These are phyloP conservation scores for Drosophila prosaltans DNA, from an alignment of 1,140 invertebrate species.

Conservation along the genomic window DNA sequence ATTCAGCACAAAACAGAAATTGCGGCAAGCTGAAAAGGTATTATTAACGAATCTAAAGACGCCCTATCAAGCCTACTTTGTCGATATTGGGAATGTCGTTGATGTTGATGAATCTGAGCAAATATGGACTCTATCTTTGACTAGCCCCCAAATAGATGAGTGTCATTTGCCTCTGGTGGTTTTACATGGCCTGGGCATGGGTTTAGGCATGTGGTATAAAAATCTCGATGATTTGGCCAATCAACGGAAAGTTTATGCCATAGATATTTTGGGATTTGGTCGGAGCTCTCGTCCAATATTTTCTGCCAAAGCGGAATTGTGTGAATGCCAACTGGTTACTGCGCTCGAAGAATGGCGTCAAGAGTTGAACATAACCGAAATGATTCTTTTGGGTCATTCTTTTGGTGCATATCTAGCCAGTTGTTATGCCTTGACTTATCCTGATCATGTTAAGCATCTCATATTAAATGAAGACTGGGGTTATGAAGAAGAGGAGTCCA, in stretches of 20 bases:
- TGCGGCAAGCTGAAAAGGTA: slow-evolving; percentile 13
- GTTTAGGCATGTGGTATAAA: slow-evolving; percentile 91
- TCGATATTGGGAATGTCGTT: slow-evolving; percentile 87
- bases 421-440: slow-evolving; percentile 90
- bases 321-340: slow-evolving; percentile 90
- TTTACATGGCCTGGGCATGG: slow-evolving; percentile 93
- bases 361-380: slow-evolving; percentile 90
- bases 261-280: slow-evolving; percentile 94
- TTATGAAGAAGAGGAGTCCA: slow-evolving; percentile 86
- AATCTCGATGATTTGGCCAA: slow-evolving; percentile 90
- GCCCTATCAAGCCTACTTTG: slow-evolving; percentile 86
- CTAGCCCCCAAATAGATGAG: slow-evolving; percentile 84
- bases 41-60: slow-evolving; percentile 41
- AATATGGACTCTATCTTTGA: slow-evolving; percentile 90
- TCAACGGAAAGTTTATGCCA: slow-evolving; percentile 91
- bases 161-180: slow-evolving; percentile 88
- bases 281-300: slow-evolving; percentile 91
- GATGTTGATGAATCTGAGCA: slow-evolving; percentile 86
- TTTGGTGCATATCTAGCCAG: slow-evolving; percentile 93
- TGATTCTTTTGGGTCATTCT: slow-evolving; percentile 93
- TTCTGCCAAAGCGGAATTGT: slow-evolving; percentile 87
- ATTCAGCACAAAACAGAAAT: slow-evolving; percentile 17
- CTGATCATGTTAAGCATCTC: slow-evolving; percentile 89
- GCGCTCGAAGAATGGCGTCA: slow-evolving; percentile 93
- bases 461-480: slow-evolving; percentile 96